These are phyloP conservation scores for Ophion ventricosus DNA, from an alignment of 2,888 invertebrate genomes.

Conservation along the genomic window DNA sequence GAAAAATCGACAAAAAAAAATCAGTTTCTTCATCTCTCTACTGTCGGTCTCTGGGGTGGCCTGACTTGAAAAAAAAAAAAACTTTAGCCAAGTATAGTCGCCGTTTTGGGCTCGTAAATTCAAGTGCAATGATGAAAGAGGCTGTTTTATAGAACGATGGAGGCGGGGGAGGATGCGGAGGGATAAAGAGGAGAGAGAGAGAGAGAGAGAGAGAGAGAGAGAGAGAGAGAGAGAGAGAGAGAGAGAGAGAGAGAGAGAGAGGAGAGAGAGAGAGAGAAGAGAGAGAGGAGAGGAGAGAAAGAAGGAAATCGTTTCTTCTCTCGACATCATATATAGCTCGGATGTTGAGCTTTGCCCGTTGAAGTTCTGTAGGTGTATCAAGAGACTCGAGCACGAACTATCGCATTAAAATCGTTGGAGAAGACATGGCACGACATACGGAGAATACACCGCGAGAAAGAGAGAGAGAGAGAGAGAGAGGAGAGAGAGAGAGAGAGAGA, in stretches of 20 bases:
- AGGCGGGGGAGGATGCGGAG: not conserved
- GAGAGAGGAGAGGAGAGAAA: constrained; percentile 15
- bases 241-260: constrained; percentile 7
- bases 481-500: constrained; percentile 8
- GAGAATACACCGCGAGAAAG: constrained; percentile 30
- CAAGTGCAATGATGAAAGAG: not conserved
- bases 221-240: not conserved
- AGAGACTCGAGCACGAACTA: constrained; percentile 33
- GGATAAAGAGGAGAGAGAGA: not conserved
- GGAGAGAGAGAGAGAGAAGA: not conserved
- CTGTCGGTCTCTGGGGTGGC: no score
- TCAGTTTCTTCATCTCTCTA: no score
- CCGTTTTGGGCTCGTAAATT: not conserved
- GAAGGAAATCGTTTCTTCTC: constrained; percentile 28
- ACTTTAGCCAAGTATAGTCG: not conserved
- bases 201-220: not conserved
- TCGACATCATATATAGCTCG: constrained; percentile 42
- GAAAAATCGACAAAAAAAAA: no score
- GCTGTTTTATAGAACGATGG: not conserved
- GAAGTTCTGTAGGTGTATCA: constrained; percentile 38
- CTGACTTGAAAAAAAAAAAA: not conserved
- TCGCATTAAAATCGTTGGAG: constrained; percentile 53
- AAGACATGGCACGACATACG: constrained; percentile 29
- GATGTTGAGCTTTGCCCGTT: constrained; percentile 23
- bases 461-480: not conserved